Evolutionary conservation across 2,888 invertebrate genomes (phyloP).

Genomic region (Trissolcus brochymenae): DNA sequence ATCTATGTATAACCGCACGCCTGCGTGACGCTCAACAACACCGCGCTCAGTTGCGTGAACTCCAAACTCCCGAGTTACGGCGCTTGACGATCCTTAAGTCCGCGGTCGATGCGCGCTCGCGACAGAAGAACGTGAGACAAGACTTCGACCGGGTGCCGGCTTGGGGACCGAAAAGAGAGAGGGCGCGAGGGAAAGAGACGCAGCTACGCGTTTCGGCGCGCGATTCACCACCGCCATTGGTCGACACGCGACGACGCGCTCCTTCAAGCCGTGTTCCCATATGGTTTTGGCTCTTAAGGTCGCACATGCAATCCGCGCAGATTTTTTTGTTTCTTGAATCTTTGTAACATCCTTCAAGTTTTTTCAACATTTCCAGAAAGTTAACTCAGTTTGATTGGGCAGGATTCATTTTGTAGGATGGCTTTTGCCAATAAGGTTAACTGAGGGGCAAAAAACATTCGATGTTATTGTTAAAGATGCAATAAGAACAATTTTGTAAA

Average conservation of each 20-base stretch:
- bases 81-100: conserved; percentile 23
- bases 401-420: too few relatives aligned
- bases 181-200: conserved; percentile 5
- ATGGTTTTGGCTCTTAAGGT: background rate
- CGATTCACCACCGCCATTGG: conserved; percentile 4
- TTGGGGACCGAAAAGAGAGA: conserved; percentile 61
- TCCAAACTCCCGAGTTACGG: background rate
- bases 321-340: background rate
- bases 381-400: too few relatives aligned
- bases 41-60: conserved; percentile 33
- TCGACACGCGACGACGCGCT: background rate
- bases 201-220: conserved; percentile 9
- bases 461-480: too few relatives aligned
- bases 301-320: background rate
- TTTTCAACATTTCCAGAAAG: too few relatives aligned
- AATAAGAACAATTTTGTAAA: too few relatives aligned
- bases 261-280: background rate
- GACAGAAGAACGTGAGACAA: conserved; percentile 42
- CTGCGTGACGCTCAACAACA: conserved; percentile 60
- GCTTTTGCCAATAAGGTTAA: too few relatives aligned
- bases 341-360: background rate
- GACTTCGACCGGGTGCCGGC: conserved; percentile 63
- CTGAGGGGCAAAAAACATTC: too few relatives aligned
- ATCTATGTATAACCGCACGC: conserved; percentile 1
- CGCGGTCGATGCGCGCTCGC: conserved; percentile 41